Base-by-base conservation (phyloP, 2,888 invertebrate genomes). In the Eumerus sabulonum region DNA sequence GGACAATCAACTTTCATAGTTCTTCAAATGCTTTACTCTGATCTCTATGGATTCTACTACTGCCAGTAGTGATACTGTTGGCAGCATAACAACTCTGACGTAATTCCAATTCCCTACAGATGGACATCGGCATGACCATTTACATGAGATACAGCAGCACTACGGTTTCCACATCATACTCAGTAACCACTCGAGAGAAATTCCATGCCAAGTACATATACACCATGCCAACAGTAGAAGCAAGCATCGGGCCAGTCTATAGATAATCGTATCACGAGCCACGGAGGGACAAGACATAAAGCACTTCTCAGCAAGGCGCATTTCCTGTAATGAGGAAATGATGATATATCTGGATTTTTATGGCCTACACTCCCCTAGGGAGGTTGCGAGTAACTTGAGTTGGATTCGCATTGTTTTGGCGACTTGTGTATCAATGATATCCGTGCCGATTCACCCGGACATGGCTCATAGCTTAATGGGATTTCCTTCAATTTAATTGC, bases 401-500 rank as follows among this genome's bases (percentile, higher is more conserved):
- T 66, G 40, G 44, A 56, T 63, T 68, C 56, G 54, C 60, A 48
- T 73, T 67, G 66, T 54, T 54, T 44, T 53, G 38, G 48, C 16
- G 18, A 19, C 17, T 57, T n/a, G 17, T 18, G 9, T n/a, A 27
- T 70, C 12, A 12, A 11, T 18, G 18, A 9, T n/a, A 27, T 70
- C 12, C 13, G 11, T 18, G 18, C 12, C 42, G 1, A 11, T 5
- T 40, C 35, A 17, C 17, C 16, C 38, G 44, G 50, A 36, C 40
- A 3, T 9, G 3, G 11, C 40, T n/a, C 60, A 35, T 62, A 45
- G 62, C 62, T 67, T 63, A 54, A 74, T 64, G 51, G 54, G 50
- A 68, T 73, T 73, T 66, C 73, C 68, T 79, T 79, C 59, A 79
- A 74, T 64, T 79, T 79, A 68, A 79, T 79, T 79, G 64, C 13